These are phyloP conservation scores for Phymastichus coffea DNA, from an alignment of 1,140 invertebrate species.

Conservation along the genomic window DNA sequence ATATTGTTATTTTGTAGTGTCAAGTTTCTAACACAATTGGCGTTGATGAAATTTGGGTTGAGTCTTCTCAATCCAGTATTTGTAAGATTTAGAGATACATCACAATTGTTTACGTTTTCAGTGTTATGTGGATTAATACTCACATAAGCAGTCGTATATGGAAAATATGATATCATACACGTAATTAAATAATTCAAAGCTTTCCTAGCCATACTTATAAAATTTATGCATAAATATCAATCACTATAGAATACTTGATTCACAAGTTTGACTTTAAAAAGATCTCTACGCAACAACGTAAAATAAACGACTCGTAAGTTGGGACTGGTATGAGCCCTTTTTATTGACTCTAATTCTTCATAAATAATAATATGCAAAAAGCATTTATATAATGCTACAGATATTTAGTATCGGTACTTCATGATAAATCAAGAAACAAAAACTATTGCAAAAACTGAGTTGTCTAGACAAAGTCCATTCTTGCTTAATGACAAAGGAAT, in stretches of 20 bases:
- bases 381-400: not conserved
- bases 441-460: no score
- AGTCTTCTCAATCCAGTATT: slow-evolving; percentile 5
- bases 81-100: slow-evolving; percentile 13
- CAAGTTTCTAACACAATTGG: not conserved
- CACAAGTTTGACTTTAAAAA: no score
- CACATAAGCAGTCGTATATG: not conserved
- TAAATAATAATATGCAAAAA: not conserved
- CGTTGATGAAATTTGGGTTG: slow-evolving; percentile 10
- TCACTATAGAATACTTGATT: no score
- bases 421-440: not conserved
- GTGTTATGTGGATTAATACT: not conserved
- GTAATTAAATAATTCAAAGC: no score
- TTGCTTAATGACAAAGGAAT: not conserved
- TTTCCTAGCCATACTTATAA: no score
- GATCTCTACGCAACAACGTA: no score
- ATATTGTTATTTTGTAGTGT: slow-evolving; percentile 14
- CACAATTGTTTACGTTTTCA: not conserved
- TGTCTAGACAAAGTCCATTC: not conserved
- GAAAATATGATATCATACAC: no score
- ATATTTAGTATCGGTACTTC: not conserved
- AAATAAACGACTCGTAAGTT: no score
- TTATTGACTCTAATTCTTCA: no score
- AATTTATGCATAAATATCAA: no score
- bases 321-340: no score